phyloP scores from a whole-genome alignment of 2,797 vertebrate genomes.

The Tapera naevia region DNA sequence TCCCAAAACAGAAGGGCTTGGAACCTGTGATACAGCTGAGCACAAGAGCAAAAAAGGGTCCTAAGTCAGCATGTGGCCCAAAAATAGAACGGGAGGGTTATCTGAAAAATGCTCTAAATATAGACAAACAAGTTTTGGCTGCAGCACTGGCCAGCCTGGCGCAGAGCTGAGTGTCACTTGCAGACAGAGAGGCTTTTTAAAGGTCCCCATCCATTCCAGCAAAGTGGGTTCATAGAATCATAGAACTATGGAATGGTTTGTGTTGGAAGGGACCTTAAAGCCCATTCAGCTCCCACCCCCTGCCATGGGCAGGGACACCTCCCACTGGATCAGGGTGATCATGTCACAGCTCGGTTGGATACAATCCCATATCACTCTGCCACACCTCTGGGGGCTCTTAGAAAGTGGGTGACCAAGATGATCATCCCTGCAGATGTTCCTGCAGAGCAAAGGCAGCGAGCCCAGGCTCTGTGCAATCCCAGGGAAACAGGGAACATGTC shows the following conservation, averaged over 20 bases:
- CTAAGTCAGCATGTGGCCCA: not conserved
- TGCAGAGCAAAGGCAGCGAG: not conserved
- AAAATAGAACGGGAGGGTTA: slow-evolving; percentile 16
- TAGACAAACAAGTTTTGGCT: slow-evolving; percentile 14
- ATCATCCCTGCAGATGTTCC: not conserved
- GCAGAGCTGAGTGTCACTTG: not conserved
- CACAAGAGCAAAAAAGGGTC: not conserved
- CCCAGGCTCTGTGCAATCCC: not conserved
- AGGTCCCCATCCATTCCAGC: fast-evolving
- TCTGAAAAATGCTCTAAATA: slow-evolving; percentile 70
- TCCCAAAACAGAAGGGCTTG: not conserved
- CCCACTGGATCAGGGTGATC: too few relatives aligned
- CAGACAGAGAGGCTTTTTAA: not conserved
- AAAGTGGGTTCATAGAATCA: not conserved
- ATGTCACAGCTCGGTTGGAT: fast-evolving
- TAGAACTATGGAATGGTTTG: too few relatives aligned
- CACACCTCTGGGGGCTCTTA: not conserved
- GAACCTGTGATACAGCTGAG: not conserved
- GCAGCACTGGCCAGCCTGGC: not conserved
- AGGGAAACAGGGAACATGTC: fast-evolving
- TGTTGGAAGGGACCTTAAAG: too few relatives aligned
- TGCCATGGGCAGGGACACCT: too few relatives aligned
- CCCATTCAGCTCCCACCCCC: too few relatives aligned
- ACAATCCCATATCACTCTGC: fast-evolving
- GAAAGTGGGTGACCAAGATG: not conserved